phyloP scores from a whole-genome alignment of 1,140 invertebrate species.

The Zaprionus africanus region DNA sequence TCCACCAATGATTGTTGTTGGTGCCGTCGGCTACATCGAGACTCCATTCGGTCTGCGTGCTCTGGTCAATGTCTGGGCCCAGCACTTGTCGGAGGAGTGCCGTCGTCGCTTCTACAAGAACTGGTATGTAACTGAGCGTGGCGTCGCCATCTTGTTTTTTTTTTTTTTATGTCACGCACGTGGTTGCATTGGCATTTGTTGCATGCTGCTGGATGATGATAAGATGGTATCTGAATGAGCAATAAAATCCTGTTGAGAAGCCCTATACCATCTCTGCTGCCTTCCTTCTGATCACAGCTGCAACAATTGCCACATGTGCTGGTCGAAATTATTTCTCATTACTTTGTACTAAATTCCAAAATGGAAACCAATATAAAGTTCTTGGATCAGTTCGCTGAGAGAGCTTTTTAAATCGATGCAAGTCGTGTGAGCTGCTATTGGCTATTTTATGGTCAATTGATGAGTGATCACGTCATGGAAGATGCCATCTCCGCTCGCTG shows the following conservation, averaged over 20 bases:
- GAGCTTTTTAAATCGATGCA: conserved; percentile 85
- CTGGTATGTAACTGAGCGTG: conserved; percentile 90
- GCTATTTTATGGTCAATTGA: conserved; percentile 32
- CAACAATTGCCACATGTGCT: conserved; percentile 18
- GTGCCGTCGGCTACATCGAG: conserved; percentile 99
- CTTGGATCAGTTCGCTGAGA: conserved; percentile 88
- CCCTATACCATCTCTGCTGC: conserved; percentile 82
- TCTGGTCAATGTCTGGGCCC: conserved; percentile 98
- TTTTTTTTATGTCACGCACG: conserved; percentile 38
- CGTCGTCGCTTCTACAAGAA: conserved; percentile 99
- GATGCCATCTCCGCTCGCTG: conserved; percentile 87
- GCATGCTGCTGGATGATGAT: conserved; percentile 74
- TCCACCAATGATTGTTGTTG: conserved; percentile 99
- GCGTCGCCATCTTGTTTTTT: conserved; percentile 67
- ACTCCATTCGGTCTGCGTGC: conserved; percentile 98
- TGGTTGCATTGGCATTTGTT: conserved; percentile 36
- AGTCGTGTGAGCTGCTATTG: conserved; percentile 83
- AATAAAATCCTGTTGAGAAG: conserved; percentile 67
- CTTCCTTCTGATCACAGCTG: conserved; percentile 83
- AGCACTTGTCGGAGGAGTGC: conserved; percentile 99
- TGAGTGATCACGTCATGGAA: conserved; percentile 76
- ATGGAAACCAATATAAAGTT: conserved; percentile 85
- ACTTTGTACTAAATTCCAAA: conserved; percentile 55
- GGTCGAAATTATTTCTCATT: neutral
- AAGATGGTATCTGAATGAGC: conserved; percentile 83